Percentiles rank a stretch among this genome's conserved stretches.
phyloP scores from a whole-genome alignment of 2,888 invertebrate genomes.

The Mythimna lalbum region DNA sequence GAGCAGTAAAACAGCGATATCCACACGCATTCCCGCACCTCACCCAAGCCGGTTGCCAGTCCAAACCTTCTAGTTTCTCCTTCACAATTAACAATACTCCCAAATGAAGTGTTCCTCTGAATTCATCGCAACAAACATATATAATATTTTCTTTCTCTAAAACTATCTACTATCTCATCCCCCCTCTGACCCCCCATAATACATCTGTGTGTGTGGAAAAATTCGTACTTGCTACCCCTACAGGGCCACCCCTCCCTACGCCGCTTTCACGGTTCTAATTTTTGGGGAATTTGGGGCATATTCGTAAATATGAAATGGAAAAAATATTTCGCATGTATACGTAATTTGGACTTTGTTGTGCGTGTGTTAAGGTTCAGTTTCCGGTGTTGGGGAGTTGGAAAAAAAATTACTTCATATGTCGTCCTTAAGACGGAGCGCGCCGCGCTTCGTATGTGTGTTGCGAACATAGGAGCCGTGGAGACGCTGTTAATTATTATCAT shows the following conservation, averaged over 20 bases:
- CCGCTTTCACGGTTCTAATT: conserved; percentile 91
- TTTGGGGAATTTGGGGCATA: conserved; percentile 91
- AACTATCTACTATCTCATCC: conserved; percentile 87
- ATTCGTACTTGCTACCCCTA: conserved; percentile 78
- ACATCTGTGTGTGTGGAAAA: conserved; percentile 72
- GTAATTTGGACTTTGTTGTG: conserved; percentile 73
- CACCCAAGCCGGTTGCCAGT: background rate
- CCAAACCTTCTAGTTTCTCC: background rate
- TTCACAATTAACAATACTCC: conserved; percentile 64
- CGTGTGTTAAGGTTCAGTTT: conserved; percentile 71
- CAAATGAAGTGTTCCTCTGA: conserved; percentile 74
- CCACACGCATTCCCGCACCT: background rate
- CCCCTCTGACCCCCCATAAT: conserved; percentile 62
- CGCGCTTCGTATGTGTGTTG: conserved; percentile 89
- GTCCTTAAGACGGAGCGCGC: conserved; percentile 91
- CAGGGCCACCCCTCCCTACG: conserved; percentile 74
- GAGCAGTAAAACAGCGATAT: conserved; percentile 2
- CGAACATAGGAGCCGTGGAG: conserved; percentile 76
- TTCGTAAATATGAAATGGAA: conserved; percentile 91
- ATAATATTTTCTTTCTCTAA: conserved; percentile 86
- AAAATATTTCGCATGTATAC: conserved; percentile 87
- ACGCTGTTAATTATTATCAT: conserved; percentile 57
- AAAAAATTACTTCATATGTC: conserved; percentile 91
- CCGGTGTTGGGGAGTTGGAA: conserved; percentile 78
- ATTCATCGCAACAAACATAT: conserved; percentile 75